Evolutionary conservation across 2,888 invertebrate genomes (phyloP), one percentile per base, ranked within the genome.

Genomic region (Drosophila mimetica): DNA sequence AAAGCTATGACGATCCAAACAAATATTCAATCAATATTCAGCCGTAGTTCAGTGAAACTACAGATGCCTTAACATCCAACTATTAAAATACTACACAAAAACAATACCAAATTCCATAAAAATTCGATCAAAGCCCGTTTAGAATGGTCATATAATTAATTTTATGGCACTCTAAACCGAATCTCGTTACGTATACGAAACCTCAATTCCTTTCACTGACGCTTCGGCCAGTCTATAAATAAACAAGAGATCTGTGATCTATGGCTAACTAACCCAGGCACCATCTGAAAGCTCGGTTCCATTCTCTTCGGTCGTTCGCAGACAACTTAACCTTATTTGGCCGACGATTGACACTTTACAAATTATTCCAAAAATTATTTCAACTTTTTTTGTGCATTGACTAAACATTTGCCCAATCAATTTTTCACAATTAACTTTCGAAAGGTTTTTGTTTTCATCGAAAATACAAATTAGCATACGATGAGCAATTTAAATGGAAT

Each of bases 381-480:
- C 9, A 42, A 57, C 58, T 55, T 39, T 59, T 59, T 58, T 50
- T 22, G 34, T 20, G 16, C 11, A 48, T 60, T 55, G 44, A 54
- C 71, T 54, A 61, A 77, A 60, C 81, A 84, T 80, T 80, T 84
- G 84, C 71, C 42, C 51, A 69, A 50, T 52, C 74, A 76, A 84
- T 82, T 82, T 86, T 84, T 85, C 79, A 85, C 75, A 77, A 83
- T 86, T 85, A 75, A 79, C 79, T 81, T 82, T 74, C 58, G 22
- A 70, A 54, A 76, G 53, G 44, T 55, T 73, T 54, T 63, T 64
- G 52, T 48, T 22, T 25, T 55, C 47, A 6, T 57, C 70, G 41
- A 65, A 57, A 70, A 69, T 67, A n/a, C 57, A 58, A 75, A 77
- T 77, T 50, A 63, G 74, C 71, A 39, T 48, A 22, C 72, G 63